Base-by-base conservation (phyloP, 2,797 vertebrate species). In the Morus bassanus region DNA sequence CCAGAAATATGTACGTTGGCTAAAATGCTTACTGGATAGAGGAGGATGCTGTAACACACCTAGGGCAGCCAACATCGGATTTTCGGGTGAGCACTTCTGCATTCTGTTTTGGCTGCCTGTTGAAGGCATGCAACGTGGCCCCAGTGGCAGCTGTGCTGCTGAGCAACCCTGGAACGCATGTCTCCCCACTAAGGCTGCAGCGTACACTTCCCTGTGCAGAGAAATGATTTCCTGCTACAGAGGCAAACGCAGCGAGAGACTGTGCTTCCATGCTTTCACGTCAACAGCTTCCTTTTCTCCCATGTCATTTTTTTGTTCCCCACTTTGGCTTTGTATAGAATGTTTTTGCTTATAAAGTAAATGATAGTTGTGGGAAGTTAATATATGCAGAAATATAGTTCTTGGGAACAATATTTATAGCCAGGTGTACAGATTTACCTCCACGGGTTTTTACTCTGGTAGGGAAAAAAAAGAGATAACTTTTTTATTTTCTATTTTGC, bases 141-240 rank as follows among this genome's bases (percentile, higher is more conserved):
- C 19, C 27, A 39, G 56, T 1, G 1, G 35, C 4, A 30, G 41
- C 41, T 17, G 9, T 41, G 72, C 35, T 51, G 53, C 61, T 41
- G 50, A 90, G 45, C 19, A 72, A 72, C 51, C 37, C 9, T 18
- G 19, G 46, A 27, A 11, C 3, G 6, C 3, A 16, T 43, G 41
- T 53, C 8, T 82, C 11, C 50, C 57, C 1, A 17, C 76, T 74
- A 45, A 24, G 33, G 72, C 15, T 48, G 35, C 48, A 69, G 39
- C 31, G n/a, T 17, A 37, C 13, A 9, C 9, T 86, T 64, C 54
- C 30, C 70, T 80, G 14, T 31, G 75, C 41, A 43, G 51, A 88
- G 60, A 63, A 93, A 89, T 30, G 6, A 39, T 84, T 94, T 91
- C 56, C 68, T 93, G 46, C 81, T 92, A 79, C 75, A 87, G 88